Conservation (phyloP, 2,113 vertebrate genomes). For the Petaurus breviceps region DNA sequence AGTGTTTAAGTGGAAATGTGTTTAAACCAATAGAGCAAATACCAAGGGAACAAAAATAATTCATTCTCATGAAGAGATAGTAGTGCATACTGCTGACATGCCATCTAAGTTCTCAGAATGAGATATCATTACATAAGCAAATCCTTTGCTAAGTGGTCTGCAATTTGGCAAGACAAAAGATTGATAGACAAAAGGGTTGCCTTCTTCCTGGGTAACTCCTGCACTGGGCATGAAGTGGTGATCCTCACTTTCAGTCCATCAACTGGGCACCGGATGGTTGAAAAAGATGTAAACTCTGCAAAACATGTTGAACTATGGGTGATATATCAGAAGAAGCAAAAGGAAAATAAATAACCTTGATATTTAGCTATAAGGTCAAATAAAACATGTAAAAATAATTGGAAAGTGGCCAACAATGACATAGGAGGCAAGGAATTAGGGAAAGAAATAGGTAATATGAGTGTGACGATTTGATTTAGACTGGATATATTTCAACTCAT, state of each 20-base stretch:
- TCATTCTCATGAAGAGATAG: neutral
- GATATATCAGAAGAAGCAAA: neutral
- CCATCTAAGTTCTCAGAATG: neutral
- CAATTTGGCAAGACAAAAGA: neutral
- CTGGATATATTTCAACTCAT: neutral
- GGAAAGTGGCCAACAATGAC: neutral
- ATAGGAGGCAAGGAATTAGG: neutral
- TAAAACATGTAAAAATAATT: neutral
- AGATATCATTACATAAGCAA: neutral
- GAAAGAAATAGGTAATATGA: neutral
- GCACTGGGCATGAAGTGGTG: neutral
- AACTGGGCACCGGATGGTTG: neutral
- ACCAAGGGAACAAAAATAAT: neutral
- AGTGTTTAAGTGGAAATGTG: neutral
- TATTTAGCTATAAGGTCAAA: neutral
- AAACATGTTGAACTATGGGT: neutral
- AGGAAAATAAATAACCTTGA: neutral
- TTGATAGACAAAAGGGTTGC: neutral
- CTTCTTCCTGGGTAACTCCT: neutral
- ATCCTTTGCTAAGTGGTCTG: neutral
- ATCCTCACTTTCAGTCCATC: neutral
- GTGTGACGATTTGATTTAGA: neutral
- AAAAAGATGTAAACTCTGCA: neutral
- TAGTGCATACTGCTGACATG: neutral
- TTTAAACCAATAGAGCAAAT: neutral